Percentiles rank a stretch among this genome's conserved stretches.
phyloP scores from a whole-genome alignment of 2,797 vertebrate species.

The Toxotes lorentzi region DNA sequence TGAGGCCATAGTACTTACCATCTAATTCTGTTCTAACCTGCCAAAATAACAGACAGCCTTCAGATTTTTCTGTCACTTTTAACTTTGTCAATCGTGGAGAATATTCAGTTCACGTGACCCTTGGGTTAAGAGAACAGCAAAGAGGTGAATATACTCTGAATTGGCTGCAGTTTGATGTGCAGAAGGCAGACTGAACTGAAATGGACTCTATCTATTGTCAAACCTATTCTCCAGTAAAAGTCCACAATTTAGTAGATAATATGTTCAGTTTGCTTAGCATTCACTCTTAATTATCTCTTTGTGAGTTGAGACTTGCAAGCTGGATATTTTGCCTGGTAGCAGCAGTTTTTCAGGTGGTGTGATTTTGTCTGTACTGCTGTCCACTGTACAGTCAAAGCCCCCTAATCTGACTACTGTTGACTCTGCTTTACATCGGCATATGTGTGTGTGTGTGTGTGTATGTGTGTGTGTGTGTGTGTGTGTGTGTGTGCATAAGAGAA shows the following conservation, averaged over 20 bases:
- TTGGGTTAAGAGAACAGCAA: background rate
- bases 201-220: background rate
- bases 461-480: background rate
- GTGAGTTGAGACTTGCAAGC: background rate
- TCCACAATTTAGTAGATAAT: background rate
- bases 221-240: background rate
- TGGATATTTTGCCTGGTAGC: conserved; percentile 22
- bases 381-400: conserved; percentile 19
- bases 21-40: no score
- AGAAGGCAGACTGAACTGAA: background rate
- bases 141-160: background rate
- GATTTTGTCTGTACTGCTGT: conserved; percentile 15
- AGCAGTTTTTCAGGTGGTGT: conserved; percentile 37
- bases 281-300: background rate
- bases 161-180: background rate
- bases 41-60: no score
- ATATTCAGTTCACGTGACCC: no score
- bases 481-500: background rate
- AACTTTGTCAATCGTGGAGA: no score
- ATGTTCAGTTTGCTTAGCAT: background rate
- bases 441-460: background rate
- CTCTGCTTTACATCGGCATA: conserved; percentile 18
- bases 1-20: no score
- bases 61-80: no score
- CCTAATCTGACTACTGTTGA: conserved; percentile 40